Conservation (phyloP, 2,888 invertebrate species). For the Rhagophthalmus giganteus region DNA sequence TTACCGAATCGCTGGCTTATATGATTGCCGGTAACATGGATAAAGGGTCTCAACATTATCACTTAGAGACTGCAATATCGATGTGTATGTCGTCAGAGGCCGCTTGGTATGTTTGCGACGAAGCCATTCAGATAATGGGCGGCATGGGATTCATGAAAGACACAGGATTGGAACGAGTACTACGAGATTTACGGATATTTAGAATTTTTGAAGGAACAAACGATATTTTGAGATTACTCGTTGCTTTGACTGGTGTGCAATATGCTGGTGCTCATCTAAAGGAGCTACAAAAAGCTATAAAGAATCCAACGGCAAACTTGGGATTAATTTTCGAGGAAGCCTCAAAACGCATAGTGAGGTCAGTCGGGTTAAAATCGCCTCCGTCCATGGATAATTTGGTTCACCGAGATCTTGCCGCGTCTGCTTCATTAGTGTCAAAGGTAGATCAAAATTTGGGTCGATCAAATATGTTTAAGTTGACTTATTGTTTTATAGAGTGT, state of each 20-base stretch:
- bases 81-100: constrained; percentile 92
- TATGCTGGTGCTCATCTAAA: constrained; percentile 91
- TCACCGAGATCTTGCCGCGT: constrained; percentile 69
- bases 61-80: constrained; percentile 96
- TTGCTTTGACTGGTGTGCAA: constrained; percentile 93
- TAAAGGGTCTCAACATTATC: constrained; percentile 86
- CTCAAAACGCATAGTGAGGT: constrained; percentile 76
- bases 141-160: constrained; percentile 98
- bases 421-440: constrained; percentile 68
- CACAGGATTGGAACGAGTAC: constrained; percentile 84
- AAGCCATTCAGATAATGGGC: constrained; percentile 95
- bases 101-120: constrained; percentile 96
- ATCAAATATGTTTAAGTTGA: no score
- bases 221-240: constrained; percentile 93
- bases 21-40: constrained; percentile 98
- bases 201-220: constrained; percentile 99
- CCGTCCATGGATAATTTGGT: constrained; percentile 69
- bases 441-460: constrained; percentile 50
- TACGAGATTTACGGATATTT: constrained; percentile 95
- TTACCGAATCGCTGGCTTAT: constrained; percentile 91
- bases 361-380: constrained; percentile 73
- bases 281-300: constrained; percentile 91
- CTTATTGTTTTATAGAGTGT: constrained; percentile 59
- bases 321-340: constrained; percentile 89
- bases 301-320: constrained; percentile 88